Base-by-base conservation (phyloP, 2,797 vertebrate species). In the Melanotaenia trifasciata region DNA sequence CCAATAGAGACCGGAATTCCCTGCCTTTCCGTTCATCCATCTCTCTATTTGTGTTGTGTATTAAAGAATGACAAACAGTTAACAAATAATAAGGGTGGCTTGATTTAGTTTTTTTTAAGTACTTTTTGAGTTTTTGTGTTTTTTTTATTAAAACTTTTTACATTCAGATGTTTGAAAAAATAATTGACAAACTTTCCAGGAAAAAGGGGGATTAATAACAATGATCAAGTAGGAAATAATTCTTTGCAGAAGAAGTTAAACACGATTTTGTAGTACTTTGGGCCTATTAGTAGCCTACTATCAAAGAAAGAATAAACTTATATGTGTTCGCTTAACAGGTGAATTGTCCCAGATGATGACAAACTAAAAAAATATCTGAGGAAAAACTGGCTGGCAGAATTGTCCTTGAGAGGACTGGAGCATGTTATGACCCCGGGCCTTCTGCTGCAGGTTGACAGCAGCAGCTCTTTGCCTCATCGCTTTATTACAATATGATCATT, bases 1-100 rank as follows among this genome's bases (percentile, higher is more conserved):
- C 77, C 74, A 67, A 72, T 13, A 61, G 61, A 72, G 70, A 66
- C 62, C n/a, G 32, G 78, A 78, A 80, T 72, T 80, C 67, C 66
- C 28, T 74, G 70, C 36, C 11, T 51, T 10, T 18, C 40, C 14
- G 40, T 43, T 43, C 40, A 43, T 43, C 40, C 4, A 43, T 43
- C 40, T 5, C 40, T 18, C 3, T 40, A 18, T 18, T 43, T 43
- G 9, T 43, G 14, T 43, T 43, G 13, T 43, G 13, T 43, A 43
- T 16, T 16, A 40, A 40, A 40, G 18, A 7, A 6, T 47, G 4
- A 45, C 1, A 45, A 38, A 38, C 3, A 40, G 12, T 43, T 43
- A 43, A 40, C 3, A 40, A 43, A 43, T 16, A 43, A 43, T 1
- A 13, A 47, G 7, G 20, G n/a, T 50, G 20, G 10, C 45, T 50